Evolutionary conservation across 2,888 invertebrate species (phyloP), one percentile per base, ranked within the genome.

Genomic region (Glyphotaelius pellucidus): DNA sequence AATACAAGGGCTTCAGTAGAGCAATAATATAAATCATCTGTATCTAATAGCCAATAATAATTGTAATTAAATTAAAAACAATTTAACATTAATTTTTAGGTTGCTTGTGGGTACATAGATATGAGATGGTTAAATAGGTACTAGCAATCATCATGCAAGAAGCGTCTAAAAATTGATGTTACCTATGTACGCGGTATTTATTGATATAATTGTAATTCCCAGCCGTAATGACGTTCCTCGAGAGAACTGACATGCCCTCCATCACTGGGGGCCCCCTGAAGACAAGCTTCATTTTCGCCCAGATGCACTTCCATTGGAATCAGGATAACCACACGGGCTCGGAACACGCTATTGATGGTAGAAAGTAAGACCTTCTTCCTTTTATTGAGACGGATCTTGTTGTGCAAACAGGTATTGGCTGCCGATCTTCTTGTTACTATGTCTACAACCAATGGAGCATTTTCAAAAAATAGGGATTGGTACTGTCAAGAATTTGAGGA

Each of bases 301-400:
- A 98, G 94, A 96, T 98, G 95, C 98, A 98, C 95, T 98, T 98
- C 95, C 98, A 98, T 95, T 98, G 98, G 98, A 97, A 97, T 1
- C 97, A 97, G 35, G 97, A 97, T 90, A 97, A 97, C 94, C 97
- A 97, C 94, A 97, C 97, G 80, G 98, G 98, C 25, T 98, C 98
- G 94, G 98, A 98, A 94, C 98, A 98, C 94, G 97, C 97, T 67
- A 96, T 98, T 85, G 97, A 98, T 95, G 98, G 97, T 86, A 96
- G 96, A 93, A 96, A 97, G 96, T 97, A 94, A 95, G 96, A 95
- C 91, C 80, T 52, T 38, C 52, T 38, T 25, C 5, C 25, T 67
- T 67, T 67, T 67, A 67, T 25, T 67, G 25, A 9, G 2, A 67
- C 25, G 1, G 67, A 9, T 67, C 67, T n/a, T 25, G 5, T 67